These are phyloP conservation scores for Thalassaphorura encarpata DNA, from an alignment of 1,140 invertebrate species.

Conservation along the genomic window DNA sequence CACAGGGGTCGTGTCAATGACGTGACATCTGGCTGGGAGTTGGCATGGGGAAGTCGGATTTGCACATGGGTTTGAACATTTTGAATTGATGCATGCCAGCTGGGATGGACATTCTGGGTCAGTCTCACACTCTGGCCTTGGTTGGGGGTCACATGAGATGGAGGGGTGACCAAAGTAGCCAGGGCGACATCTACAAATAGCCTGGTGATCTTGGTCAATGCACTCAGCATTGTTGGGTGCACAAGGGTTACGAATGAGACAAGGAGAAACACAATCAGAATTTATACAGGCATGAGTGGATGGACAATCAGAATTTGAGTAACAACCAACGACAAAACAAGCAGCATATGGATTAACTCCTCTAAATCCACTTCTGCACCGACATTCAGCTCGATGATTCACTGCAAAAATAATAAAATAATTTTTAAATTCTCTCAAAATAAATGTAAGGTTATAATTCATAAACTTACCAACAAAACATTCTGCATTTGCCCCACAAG, in stretches of 20 bases:
- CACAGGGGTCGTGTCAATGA: conserved; percentile 65
- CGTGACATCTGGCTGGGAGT: conserved; percentile 65
- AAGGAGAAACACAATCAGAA: conserved; percentile 75
- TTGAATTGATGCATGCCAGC: conserved; percentile 66
- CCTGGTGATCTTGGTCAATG: conserved; percentile 64
- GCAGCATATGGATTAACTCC: conserved; percentile 60
- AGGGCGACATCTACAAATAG: conserved; percentile 66
- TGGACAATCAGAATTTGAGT: conserved; percentile 69
- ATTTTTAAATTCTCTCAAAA: no score
- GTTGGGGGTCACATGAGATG: conserved; percentile 58
- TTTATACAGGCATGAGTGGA: conserved; percentile 71
- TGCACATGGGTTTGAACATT: conserved; percentile 72
- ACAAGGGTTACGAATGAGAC: conserved; percentile 60
- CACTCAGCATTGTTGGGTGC: conserved; percentile 61
- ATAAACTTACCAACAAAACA: no score
- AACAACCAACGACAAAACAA: conserved; percentile 70
- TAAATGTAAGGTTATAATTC: no score
- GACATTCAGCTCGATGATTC: conserved; percentile 63
- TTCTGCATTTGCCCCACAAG: conserved; percentile 71
- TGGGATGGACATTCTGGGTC: conserved; percentile 70
- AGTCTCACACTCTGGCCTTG: conserved; percentile 58
- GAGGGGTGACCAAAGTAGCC: conserved; percentile 66
- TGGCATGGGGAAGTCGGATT: conserved; percentile 64
- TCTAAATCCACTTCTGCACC: conserved; percentile 65
- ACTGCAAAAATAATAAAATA: no score